Evolutionary conservation across 2,113 vertebrate genomes (phyloP).

Genomic region (Hippocampus barbouri): DNA sequence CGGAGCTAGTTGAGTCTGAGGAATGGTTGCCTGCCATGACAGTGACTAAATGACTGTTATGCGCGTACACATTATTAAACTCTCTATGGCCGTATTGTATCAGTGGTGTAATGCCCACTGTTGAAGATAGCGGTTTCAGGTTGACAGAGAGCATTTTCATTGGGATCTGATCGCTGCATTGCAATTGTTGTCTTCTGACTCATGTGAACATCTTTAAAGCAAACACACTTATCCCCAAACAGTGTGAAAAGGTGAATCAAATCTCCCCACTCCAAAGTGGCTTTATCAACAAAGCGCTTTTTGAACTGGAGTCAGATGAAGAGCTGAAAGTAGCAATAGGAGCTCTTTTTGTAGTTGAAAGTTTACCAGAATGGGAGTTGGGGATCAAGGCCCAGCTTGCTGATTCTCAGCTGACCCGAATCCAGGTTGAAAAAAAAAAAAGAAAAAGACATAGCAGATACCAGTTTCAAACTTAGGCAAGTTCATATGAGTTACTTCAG

Average conservation of each 20-base stretch:
- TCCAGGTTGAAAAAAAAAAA: slow-evolving; percentile 2
- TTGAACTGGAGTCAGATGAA: slow-evolving; percentile 22
- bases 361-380: slow-evolving; percentile 46
- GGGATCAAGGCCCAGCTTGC: slow-evolving; percentile 39
- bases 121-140: slow-evolving; percentile 9
- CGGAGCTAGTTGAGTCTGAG: slow-evolving; percentile 22
- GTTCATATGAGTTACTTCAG: slow-evolving; percentile 17
- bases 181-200: slow-evolving; percentile 33
- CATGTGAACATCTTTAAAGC: neutral
- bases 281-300: slow-evolving; percentile 56
- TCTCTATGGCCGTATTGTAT: neutral
- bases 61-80: neutral
- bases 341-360: slow-evolving; percentile 46
- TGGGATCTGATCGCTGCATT: slow-evolving; percentile 23
- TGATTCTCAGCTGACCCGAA: slow-evolving; percentile 30
- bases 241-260: slow-evolving; percentile 17
- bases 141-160: slow-evolving; percentile 10
- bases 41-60: slow-evolving; percentile 21
- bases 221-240: slow-evolving; percentile 16
- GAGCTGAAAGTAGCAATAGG: slow-evolving; percentile 52
- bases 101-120: neutral
- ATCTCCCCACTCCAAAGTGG: slow-evolving; percentile 32
- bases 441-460: slow-evolving; percentile 15
- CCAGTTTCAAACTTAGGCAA: slow-evolving; percentile 24
- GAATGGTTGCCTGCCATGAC: slow-evolving; percentile 19